Evolutionary conservation across 2,888 invertebrate genomes (phyloP), one percentile per base, ranked within the genome.

Genomic region (Onchidella celtica): DNA sequence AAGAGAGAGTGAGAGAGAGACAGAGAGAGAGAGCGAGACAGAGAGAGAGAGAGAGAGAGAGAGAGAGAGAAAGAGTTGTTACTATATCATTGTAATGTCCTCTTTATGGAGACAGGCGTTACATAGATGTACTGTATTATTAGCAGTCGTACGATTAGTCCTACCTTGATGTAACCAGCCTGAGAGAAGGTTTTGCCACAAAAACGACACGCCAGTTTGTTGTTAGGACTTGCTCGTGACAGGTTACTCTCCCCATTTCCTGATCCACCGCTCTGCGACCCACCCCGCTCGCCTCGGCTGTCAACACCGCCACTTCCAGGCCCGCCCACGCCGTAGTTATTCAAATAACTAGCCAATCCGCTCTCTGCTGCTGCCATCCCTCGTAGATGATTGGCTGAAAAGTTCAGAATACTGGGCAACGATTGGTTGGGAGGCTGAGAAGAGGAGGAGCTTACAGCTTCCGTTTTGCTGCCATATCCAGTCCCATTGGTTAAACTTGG

Each of bases 181-280:
- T 91, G 90, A 29, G 90, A 89, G 77, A 91, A 91, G 3, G 89
- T 89, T 84, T 89, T 89, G 9, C 90, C 90, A 83, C 90, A 90
- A 80, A 88, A 90, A 36, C 90, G 78, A 68, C 90, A 91, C 36
- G 88, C 88, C 32, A 90, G 88, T 73, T 89, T 88, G 66, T 87
- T 87, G 40, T 86, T 86, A 17, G 81, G 68, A 29, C 75, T 75
- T 11, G 68, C 14, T 17, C 79, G 47, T 14, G 66, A 65, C 24
- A 69, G 24, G 47, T 66, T 66, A 24, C 68, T 29, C 11, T 65
- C 40, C 38, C 29, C 38, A 27, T 63, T 40, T n/a, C 61, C 75
- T 27, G 69, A 59, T 0, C 38, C 69, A 24, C 70, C 55, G 57
- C 69, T 63, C 27, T 61, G 14, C 47, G 69, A 68, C 9, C 73